phyloP scores from a whole-genome alignment of 1,140 invertebrate genomes.

The Bilobella aurantiaca region DNA sequence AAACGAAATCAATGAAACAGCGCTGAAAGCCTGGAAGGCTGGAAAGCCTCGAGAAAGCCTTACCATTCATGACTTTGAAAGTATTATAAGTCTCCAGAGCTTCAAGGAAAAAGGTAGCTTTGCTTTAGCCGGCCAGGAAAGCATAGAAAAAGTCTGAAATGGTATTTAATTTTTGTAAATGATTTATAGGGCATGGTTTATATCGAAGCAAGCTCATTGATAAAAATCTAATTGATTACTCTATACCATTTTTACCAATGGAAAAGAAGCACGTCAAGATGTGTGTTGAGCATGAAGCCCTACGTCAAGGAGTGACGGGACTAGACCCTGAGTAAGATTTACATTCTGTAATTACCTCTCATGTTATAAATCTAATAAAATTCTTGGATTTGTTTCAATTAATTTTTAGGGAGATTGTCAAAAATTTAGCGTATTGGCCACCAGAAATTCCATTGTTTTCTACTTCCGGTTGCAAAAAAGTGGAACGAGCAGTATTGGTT shows the following conservation, averaged over 20 bases:
- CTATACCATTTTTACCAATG: neutral
- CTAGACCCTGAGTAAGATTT: neutral
- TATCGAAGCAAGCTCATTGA: neutral
- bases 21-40: slow-evolving; percentile 18
- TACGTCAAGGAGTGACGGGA: neutral
- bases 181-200: neutral
- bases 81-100: neutral
- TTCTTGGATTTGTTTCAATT: neutral
- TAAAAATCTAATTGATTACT: neutral
- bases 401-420: neutral
- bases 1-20: slow-evolving; percentile 22
- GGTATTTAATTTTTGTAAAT: neutral
- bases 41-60: slow-evolving; percentile 26
- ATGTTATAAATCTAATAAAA: neutral
- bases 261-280: neutral
- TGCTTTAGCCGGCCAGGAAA: neutral
- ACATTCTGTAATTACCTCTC: neutral
- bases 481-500: neutral
- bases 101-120: neutral
- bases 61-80: slow-evolving; percentile 27
- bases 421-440: neutral
- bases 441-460: neutral
- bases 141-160: neutral
- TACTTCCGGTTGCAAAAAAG: neutral
- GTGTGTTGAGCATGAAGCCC: neutral